Evolutionary conservation across 2,113 vertebrate genomes (phyloP).

Genomic region (Shinisaurus crocodilurus): DNA sequence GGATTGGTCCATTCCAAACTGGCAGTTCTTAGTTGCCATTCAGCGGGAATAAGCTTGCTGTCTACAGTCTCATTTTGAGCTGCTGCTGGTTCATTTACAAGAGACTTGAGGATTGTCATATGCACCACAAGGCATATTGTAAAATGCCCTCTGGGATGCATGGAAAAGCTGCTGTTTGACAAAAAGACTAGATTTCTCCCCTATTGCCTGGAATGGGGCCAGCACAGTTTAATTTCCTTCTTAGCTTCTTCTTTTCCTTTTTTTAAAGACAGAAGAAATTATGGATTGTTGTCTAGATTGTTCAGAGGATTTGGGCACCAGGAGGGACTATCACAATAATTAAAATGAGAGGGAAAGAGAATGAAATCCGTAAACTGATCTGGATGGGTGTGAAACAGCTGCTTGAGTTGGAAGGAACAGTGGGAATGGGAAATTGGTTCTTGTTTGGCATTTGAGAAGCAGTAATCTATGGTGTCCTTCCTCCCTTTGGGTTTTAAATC

Average conservation of each 20-base stretch:
- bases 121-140: background rate
- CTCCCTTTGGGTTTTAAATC: background rate
- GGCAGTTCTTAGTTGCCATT: background rate
- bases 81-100: background rate
- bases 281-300: background rate
- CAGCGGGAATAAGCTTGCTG: background rate
- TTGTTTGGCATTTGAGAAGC: background rate
- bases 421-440: background rate
- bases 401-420: conserved; percentile 13
- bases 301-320: background rate
- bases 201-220: background rate
- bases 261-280: background rate
- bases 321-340: conserved; percentile 13
- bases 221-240: background rate
- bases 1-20: background rate
- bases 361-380: conserved; percentile 21
- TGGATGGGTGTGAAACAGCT: conserved; percentile 2
- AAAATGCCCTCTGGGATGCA: background rate
- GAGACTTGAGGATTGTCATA: background rate
- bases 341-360: conserved; percentile 9
- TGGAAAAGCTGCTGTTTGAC: background rate
- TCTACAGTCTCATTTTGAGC: background rate
- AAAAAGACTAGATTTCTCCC: conserved; percentile 2
- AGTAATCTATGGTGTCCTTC: conserved; percentile 8
- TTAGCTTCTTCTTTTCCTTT: too few relatives aligned